Evolutionary conservation across 1,140 invertebrate genomes (phyloP).

Genomic region (Paralvinella palmiformis): DNA sequence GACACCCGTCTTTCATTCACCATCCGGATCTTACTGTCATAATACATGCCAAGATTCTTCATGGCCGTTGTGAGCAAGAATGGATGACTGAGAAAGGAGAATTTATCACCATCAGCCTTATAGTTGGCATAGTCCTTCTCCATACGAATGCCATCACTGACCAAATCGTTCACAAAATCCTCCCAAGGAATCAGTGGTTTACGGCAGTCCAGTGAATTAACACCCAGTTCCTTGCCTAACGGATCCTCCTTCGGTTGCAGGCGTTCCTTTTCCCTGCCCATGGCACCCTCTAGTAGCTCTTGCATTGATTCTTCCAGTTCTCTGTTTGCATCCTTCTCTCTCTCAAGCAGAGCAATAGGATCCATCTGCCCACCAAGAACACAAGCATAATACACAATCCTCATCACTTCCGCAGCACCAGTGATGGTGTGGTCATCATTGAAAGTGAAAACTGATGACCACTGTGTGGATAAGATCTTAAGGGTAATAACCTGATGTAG

Average conservation of each 20-base stretch:
- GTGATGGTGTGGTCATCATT: constrained; percentile 75
- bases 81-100: constrained; percentile 85
- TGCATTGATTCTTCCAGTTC: constrained; percentile 34
- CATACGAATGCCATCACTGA: constrained; percentile 87
- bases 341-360: constrained; percentile 51
- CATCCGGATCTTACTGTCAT: constrained; percentile 92
- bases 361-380: constrained; percentile 77
- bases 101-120: constrained; percentile 61
- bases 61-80: constrained; percentile 89
- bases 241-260: constrained; percentile 46
- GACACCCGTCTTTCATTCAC: constrained; percentile 80
- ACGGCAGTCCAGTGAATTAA: constrained; percentile 73
- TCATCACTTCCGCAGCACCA: constrained; percentile 48
- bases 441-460: constrained; percentile 66
- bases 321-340: constrained; percentile 38
- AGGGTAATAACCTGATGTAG: constrained; percentile 82
- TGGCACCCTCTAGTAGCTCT: constrained; percentile 40
- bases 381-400: constrained; percentile 85
- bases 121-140: constrained; percentile 87
- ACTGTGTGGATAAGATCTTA: constrained; percentile 62
- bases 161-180: constrained; percentile 88
- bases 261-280: constrained; percentile 35
- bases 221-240: constrained; percentile 57
- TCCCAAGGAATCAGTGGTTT: constrained; percentile 74
- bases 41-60: constrained; percentile 83